Evolutionary conservation across 1,140 invertebrate genomes (phyloP).

Genomic region (Paraescarpia echinospica): DNA sequence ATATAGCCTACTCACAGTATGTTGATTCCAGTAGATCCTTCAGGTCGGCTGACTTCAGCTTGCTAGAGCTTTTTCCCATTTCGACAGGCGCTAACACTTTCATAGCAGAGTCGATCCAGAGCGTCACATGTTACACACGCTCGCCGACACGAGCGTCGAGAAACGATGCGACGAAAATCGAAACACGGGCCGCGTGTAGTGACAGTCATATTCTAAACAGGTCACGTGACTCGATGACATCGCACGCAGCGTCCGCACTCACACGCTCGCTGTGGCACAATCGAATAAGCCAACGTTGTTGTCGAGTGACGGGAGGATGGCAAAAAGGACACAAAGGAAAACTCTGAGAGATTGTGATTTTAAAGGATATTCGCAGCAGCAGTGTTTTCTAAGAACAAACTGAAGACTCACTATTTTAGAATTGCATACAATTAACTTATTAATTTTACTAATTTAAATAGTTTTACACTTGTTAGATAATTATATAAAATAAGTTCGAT

Average conservation of each 20-base stretch:
- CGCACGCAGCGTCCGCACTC: background rate
- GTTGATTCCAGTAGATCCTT: background rate
- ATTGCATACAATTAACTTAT: too few relatives aligned
- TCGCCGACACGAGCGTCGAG: background rate
- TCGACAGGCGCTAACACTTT: background rate
- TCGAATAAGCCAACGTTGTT: background rate
- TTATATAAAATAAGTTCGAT: too few relatives aligned
- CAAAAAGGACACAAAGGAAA: too few relatives aligned
- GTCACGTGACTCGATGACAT: background rate
- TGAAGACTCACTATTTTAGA: too few relatives aligned
- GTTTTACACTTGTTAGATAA: too few relatives aligned
- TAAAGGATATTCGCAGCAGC: too few relatives aligned
- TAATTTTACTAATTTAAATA: too few relatives aligned
- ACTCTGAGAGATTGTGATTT: too few relatives aligned
- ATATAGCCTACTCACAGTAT: background rate
- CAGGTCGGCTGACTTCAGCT: background rate
- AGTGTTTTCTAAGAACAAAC: too few relatives aligned
- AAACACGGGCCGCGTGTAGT: background rate
- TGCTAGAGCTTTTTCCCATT: background rate
- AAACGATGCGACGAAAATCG: background rate
- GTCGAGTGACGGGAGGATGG: background rate
- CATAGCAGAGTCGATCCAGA: background rate
- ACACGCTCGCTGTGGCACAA: background rate
- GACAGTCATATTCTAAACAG: background rate
- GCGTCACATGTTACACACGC: background rate